Evolutionary conservation across 2,888 invertebrate species (phyloP), one percentile per base, ranked within the genome.

Genomic region (Oligia latruncula): DNA sequence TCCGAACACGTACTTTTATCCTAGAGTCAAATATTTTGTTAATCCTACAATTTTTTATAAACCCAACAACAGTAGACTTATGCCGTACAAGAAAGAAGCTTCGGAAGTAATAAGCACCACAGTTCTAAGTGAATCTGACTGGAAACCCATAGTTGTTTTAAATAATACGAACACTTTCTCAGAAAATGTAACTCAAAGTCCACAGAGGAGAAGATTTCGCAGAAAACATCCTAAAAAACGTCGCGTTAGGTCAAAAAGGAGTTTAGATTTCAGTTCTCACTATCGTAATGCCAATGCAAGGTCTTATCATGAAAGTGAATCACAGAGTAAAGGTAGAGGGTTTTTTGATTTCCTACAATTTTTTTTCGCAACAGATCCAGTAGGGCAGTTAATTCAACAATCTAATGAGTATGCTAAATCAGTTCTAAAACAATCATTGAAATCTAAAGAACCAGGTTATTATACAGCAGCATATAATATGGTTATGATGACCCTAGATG

Each of bases 1-100:
- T 88, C 96, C 96, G 11, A 92, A 93, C 65, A 97, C 97, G 0
- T 95, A 91, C 89, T 97, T 94, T 81, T 96, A 96, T 88, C 97
- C 97, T 15, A 95, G 96, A 89, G 91, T 97, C 0, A 96, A 96
- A 88, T 95, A 95, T 84, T 94, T 93, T 87, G 92, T 95, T 0
- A 95, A 96, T 89, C 96, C 96, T n/a, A 93, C 91, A 76, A 90
- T 84, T 62, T 95, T 93, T 87, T 80, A 90, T 64, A 94, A 92
- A 85, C 94, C 94, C 0, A 95, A 94, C 82, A 94, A 93, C 68
- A 95, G 92, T 87, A 93, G 95, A 88, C 89, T 95, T 9, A 78
- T 91, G 43, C 92, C 94, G 0, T 94, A 96, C 78, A 92, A 82
- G 74, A 95, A 89, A 84, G 90, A 92, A 83, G 83, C 88, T 70